Conservation (phyloP, 2,888 invertebrate genomes). For the Trachelus troglodyta region DNA sequence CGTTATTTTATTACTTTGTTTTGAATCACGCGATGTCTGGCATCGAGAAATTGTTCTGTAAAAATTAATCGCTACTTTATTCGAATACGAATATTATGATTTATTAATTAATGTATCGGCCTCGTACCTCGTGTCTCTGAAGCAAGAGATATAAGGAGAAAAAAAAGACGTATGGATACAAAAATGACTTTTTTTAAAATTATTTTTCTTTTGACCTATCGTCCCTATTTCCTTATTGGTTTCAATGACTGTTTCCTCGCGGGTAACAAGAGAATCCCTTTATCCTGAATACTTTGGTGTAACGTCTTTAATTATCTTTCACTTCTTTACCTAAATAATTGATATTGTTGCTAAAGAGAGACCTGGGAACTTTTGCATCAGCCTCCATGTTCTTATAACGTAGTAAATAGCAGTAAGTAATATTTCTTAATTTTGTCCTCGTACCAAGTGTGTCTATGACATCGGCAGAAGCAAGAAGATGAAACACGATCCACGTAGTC, state of each 20-base stretch:
- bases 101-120: background rate
- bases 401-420: background rate
- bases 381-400: background rate
- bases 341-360: background rate
- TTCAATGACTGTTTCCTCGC: background rate
- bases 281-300: background rate
- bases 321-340: background rate
- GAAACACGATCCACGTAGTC: background rate
- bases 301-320: background rate
- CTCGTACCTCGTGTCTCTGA: background rate
- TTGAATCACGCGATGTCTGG: background rate
- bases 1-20: background rate
- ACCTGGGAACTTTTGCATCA: background rate
- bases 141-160: conserved; percentile 14
- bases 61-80: background rate
- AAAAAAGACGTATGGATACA: conserved; percentile 22
- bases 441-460: conserved; percentile 13
- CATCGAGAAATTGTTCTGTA: background rate
- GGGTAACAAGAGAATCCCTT: background rate
- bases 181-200: conserved; percentile 35
- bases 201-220: conserved; percentile 42
- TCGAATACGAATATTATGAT: background rate
- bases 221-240: conserved; percentile 31
- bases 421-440: background rate
- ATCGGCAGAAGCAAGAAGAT: conserved; percentile 38